A percentile compares a stretch with the other conserved stretches of the same genome.
Evolutionary conservation across 2,113 vertebrate species (phyloP).

Genomic region (Ursus arctos): DNA sequence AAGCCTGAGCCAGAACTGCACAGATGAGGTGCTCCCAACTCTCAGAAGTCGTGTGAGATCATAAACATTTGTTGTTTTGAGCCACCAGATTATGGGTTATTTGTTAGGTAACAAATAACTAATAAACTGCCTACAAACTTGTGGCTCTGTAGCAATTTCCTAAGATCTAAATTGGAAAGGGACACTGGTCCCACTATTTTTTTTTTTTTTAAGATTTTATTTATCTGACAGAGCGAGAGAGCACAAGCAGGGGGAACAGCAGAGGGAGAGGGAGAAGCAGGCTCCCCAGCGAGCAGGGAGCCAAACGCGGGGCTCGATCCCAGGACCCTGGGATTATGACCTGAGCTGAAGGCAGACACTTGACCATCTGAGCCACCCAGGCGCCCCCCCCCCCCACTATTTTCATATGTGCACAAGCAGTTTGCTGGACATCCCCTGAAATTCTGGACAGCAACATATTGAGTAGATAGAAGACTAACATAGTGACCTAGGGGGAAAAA

Average conservation of each 20-base stretch:
- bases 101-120: background rate
- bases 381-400: background rate
- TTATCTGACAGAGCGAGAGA: too few species aligned
- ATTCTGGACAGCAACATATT: background rate
- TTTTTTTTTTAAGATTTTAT: background rate
- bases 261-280: too few species aligned
- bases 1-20: background rate
- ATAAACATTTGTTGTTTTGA: background rate
- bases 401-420: background rate
- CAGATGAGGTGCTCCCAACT: background rate
- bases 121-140: background rate
- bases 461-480: background rate
- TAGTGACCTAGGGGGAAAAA: background rate
- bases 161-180: background rate
- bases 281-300: too few species aligned
- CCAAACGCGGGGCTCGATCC: too few species aligned
- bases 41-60: background rate
- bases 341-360: too few species aligned
- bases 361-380: too few species aligned
- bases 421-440: background rate
- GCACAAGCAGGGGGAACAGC: too few species aligned
- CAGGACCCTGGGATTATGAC: too few species aligned
- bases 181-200: background rate
- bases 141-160: background rate
- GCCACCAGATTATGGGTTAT: background rate